These are phyloP conservation scores for Crocallis elinguaria DNA, from an alignment of 2,888 invertebrate genomes.

Conservation along the genomic window DNA sequence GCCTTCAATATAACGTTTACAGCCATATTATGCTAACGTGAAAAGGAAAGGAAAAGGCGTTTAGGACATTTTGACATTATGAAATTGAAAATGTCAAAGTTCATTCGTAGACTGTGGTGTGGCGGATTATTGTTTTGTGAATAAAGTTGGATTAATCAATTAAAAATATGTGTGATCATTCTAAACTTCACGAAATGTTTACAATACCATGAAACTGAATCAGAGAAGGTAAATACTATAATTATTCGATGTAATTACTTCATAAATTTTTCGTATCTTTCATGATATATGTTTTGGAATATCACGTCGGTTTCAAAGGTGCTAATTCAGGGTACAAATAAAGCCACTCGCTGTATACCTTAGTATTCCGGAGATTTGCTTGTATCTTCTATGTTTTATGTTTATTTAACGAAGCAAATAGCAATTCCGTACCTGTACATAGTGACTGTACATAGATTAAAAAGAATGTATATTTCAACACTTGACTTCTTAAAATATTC, in stretches of 20 bases:
- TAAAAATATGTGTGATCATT: conserved; percentile 35
- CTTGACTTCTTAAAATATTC: no score
- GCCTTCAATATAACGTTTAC: neutral
- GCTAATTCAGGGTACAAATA: no score
- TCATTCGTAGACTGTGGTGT: conserved; percentile 55
- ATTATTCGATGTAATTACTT: neutral
- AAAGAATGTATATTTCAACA: no score
- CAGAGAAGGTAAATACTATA: conserved; percentile 22
- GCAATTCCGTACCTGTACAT: no score
- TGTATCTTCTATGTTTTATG: no score
- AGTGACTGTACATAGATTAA: no score
- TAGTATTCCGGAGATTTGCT: no score
- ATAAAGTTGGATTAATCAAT: conserved; percentile 40
- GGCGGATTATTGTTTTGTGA: conserved; percentile 43
- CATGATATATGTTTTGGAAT: no score
- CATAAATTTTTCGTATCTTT: no score
- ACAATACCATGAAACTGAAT: conserved; percentile 21
- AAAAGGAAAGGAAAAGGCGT: conserved; percentile 68
- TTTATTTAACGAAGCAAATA: no score
- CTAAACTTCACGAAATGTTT: conserved; percentile 11
- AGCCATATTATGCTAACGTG: conserved; percentile 36
- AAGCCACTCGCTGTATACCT: no score
- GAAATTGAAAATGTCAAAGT: conserved; percentile 78
- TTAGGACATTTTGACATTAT: conserved; percentile 62
- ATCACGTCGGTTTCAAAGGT: no score